Percentiles rank a stretch among this genome's conserved stretches.
Evolutionary conservation across 2,888 invertebrate species (phyloP).

Genomic region (Chironomus tentans): DNA sequence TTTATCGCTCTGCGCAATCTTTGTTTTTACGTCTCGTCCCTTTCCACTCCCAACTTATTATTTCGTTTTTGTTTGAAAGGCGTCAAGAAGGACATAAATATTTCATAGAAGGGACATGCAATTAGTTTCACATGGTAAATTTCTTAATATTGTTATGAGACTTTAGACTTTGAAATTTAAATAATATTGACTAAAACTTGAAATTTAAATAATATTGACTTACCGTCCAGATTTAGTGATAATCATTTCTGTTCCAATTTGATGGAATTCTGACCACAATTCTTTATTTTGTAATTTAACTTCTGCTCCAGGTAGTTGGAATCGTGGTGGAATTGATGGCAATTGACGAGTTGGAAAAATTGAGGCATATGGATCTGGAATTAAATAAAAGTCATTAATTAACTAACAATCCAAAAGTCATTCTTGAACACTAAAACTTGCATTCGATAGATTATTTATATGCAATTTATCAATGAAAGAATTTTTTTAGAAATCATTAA

Average conservation of each 20-base stretch:
- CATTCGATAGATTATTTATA: neutral
- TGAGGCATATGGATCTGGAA: slow-evolving; percentile 40
- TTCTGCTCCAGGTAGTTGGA: slow-evolving; percentile 40
- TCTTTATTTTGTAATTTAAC: slow-evolving; percentile 58
- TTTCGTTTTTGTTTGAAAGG: neutral
- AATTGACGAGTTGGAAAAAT: slow-evolving; percentile 36
- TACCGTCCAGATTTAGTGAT: slow-evolving; percentile 73
- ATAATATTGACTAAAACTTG: neutral
- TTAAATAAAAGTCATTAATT: neutral
- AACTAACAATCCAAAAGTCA: neutral
- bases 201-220: slow-evolving; percentile 36
- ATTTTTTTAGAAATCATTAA: neutral
- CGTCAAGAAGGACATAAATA: slow-evolving; percentile 21
- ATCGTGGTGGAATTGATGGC: slow-evolving; percentile 38
- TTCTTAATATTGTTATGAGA: neutral
- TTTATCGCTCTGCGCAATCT: slow-evolving; percentile 25
- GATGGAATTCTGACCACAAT: slow-evolving; percentile 64
- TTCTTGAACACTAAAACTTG: neutral
- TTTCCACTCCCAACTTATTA: neutral
- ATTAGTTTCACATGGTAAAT: slow-evolving; percentile 3
- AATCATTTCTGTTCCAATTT: slow-evolving; percentile 71
- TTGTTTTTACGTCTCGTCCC: neutral
- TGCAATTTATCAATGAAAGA: neutral
- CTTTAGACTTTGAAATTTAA: neutral
- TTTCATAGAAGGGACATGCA: neutral